Base-by-base conservation (phyloP, 2,797 vertebrate species). In the Diplodus puntazzo region DNA sequence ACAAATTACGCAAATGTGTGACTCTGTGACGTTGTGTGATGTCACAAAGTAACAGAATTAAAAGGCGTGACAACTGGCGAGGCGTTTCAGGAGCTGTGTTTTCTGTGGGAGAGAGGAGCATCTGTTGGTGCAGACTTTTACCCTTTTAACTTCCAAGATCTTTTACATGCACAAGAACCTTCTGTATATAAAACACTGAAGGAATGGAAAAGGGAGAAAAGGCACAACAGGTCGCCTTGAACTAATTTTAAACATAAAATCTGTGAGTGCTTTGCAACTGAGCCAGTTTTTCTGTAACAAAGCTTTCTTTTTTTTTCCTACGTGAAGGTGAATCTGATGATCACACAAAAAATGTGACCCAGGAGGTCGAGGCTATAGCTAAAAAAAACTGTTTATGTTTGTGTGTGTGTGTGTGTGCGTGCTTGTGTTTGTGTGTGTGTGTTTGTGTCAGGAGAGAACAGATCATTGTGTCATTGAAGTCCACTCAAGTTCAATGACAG, bases 401-500 rank as follows among this genome's bases (percentile, higher is more conserved):
- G 27, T 57, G 50, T 59, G 27, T 73, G 21, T 71, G 14, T 72
- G 39, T 42, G 17, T 45, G 58, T 18, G 3, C 46, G 65, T 74
- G 53, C 39, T 17, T 69, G 25, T 25, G 25, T 25, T 25, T 25
- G 25, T 25, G 25, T 25, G 25, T 25, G 25, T 25, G 25, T 25
- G 30, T 50, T 69, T 75, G 62, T 80, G 42, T 69, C 68, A 18
- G 68, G 48, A 53, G 64, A 77, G 77, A 84, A 63, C 17, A 60
- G 64, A 75, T 59, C 79, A 64, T 21, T 68, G 75, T 92, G 87
- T 92, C 89, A 90, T 81, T 89, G 87, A 93, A 83, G 87, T 85
- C 88, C 84, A 90, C 85, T 92, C 83, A 78, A 77, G 83, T 88
- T 86, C 76, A 88, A 77, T 88, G 80, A 79, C 58, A 66, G 80